Evolutionary conservation across 2,888 invertebrate genomes (phyloP), one percentile per base, ranked within the genome.

Genomic region (Tethea ocularis): DNA sequence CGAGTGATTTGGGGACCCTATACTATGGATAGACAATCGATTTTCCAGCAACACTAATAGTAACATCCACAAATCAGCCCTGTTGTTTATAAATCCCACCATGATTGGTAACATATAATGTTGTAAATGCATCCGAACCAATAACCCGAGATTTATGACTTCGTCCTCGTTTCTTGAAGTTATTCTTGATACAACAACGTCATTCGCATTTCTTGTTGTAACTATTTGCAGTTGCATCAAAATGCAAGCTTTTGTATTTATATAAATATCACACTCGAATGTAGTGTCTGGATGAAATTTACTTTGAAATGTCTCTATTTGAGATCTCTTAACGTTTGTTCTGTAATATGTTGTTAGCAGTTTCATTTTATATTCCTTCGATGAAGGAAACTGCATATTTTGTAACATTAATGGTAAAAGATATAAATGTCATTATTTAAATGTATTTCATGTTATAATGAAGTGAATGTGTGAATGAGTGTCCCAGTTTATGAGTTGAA

Each of bases 151-250:
- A 52, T 52, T 52, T 52, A 52, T 26, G 5, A 17, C 10, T 6
- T 26, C 17, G 52, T 17, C 26, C 52, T 26, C 17, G 20, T 46
- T 46, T 46, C 46, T 20, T 46, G 46, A 46, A 46, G 46, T 46
- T 46, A 46, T 46, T 26, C 52, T 52, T 52, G 52, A 52, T 52
- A 17, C 26, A 29, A 52, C 52, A 17, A 10, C 24, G 52, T 17
- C 26, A 52, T 52, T 24, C 24, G 17, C n/a, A 10, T 10, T 17
- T 17, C 26, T 52, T n/a, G 52, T 24, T 15, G 36, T 36, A 24
- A 2, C 24, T 24, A 29, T 7, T 33, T 23, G 52, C 52, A 52
- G 46, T 46, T 46, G 20, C 20, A 26, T 29, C 8, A n/a, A 26
- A 41, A 17, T 41, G 41, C 6, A 46, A 10, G 46, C 46, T 46